Evolutionary conservation across 2,797 vertebrate species (phyloP), one percentile per base, ranked within the genome.

Genomic region (Silurus aristotelis): DNA sequence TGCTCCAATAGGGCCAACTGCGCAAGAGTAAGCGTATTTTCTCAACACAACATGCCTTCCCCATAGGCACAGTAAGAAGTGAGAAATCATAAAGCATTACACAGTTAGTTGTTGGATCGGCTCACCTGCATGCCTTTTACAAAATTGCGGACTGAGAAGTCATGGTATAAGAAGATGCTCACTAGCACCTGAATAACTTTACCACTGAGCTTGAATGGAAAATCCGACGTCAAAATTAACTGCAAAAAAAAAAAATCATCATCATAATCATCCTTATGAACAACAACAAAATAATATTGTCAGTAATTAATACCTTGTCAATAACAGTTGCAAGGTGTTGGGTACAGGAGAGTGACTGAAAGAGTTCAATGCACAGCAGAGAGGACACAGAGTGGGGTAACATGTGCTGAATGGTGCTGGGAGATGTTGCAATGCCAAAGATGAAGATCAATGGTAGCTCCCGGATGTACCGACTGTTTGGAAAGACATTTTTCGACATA

Each of bases 141-240:
- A 92, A 99, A 99, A 90, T 98, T 99, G 83, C 96, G 95, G 82
- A 99, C 97, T 82, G 98, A 99, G 93, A 99, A 99, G 89, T 99
- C 98, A 68, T 99, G 98, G 90, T 97, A 99, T 76, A 99, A 94
- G 93, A 99, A 99, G 90, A 99, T 95, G 90, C 96, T 96, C 85
- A 96, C 94, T 83, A 99, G 95, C 91, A 99, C 96, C 88, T 97
- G 97, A 77, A 99, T 92, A 68, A 97, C 97, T 90, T 97, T 98
- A 46, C 91, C 94, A 83, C 92, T 97, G 87, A 97, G 93, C 90
- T 99, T 99, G 89, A 99, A 98, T 0, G 97, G 96, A 92, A 97
- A 97, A 0, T 83, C 83, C 12, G 90, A 80, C 1, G 96, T 97
- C 92, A 99, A 92, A 91, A 99, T 94, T 83, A 99, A 89, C 98